Evolutionary conservation across 2,113 vertebrate genomes (phyloP), one percentile per base, ranked within the genome.

Genomic region (Laticauda laticaudata): DNA sequence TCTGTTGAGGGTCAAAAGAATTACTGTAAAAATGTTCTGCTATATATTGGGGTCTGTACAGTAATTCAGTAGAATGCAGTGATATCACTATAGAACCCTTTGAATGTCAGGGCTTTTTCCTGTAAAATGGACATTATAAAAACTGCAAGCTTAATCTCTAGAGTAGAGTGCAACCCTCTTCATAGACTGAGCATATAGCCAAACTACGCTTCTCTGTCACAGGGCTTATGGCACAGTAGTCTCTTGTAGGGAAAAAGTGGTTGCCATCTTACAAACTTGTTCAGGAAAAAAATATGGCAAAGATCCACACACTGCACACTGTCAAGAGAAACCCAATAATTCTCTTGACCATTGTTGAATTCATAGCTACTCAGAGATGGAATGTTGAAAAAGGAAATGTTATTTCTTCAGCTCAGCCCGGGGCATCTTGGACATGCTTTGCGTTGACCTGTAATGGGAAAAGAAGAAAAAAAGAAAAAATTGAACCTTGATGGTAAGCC

Each of bases 381-480:
- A 43, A 29, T 34, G 48, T 23, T 87, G 45, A 11, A n/a, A 51
- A 87, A 39, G 4, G 26, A 53, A 56, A 15, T 20, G n/a, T 45
- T 97, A 97, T 51, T 97, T 88, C 92, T 92, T 94, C 0, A 24
- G 91, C 57, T 93, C 39, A 0, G 95, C 94, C 24, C 93, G 95
- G 14, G 97, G 96, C 20, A 96, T 94, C 93, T 81, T 95, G 92
- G 95, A 96, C 26, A 39, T 45, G 59, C 92, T 91, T 87, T 93
- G 0, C 5, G 90, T 93, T 87, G 95, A 93, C 94, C 97, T 97
- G 94, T 56, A 95, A 95, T 96, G 95, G 15, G 34, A 94, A 93
- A 20, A 18, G 24, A 20, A 57, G 29, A 26, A 59, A 34, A 10
- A 9, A 12, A 45, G 39, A 86, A 92, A 86, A 92, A 45, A 43